Percentiles rank a stretch among this genome's conserved stretches.
Evolutionary conservation across 2,797 vertebrate genomes (phyloP).

Genomic region (Psittacula echo): DNA sequence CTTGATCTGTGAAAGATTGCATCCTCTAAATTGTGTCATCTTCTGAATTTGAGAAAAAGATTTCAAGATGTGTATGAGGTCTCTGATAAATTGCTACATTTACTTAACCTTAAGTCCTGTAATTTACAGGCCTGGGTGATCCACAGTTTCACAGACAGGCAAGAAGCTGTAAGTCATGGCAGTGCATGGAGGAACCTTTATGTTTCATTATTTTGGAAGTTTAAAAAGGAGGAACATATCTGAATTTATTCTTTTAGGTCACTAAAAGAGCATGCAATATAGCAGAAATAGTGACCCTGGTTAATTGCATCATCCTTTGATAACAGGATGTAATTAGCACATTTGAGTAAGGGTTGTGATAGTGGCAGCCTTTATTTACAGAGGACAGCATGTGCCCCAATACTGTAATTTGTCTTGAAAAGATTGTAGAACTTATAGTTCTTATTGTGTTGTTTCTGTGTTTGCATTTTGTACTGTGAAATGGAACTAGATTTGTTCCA

Average conservation of each 20-base stretch:
- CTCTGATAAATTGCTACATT: slow-evolving; percentile 9
- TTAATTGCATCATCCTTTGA: slow-evolving; percentile 52
- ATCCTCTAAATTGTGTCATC: neutral
- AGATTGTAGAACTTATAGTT: neutral
- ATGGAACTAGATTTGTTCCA: neutral
- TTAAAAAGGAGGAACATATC: neutral
- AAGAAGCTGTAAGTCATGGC: neutral
- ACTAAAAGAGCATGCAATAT: neutral
- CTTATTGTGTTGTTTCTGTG: neutral
- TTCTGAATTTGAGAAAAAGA: neutral
- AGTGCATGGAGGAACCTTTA: neutral
- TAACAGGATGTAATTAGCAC: slow-evolving; percentile 52
- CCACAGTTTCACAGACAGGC: neutral
- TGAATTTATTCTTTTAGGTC: slow-evolving; percentile 17
- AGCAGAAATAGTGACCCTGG: neutral
- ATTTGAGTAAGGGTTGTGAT: neutral
- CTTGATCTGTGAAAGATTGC: neutral
- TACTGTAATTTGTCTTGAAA: neutral
- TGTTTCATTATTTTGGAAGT: neutral
- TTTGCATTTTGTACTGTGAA: neutral
- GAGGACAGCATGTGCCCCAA: neutral
- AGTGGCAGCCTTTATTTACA: slow-evolving; percentile 14
- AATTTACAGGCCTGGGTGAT: neutral
- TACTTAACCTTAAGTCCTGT: slow-evolving; percentile 10
- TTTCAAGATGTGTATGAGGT: neutral